phyloP scores from a whole-genome alignment of 2,888 invertebrate species.

The Patella pellucida region DNA sequence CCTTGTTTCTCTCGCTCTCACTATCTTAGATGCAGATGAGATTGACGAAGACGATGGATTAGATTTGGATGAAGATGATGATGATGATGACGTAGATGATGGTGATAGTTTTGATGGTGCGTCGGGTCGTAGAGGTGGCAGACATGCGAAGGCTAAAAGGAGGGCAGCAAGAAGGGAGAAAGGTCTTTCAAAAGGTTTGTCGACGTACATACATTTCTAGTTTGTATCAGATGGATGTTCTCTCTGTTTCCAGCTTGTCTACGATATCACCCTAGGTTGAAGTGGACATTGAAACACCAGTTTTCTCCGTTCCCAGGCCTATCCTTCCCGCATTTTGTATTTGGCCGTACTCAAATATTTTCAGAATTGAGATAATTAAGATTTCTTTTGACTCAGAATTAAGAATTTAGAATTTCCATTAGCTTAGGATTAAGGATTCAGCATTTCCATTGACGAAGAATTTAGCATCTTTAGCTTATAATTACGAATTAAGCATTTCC shows the following conservation, averaged over 20 bases:
- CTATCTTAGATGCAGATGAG: conserved; percentile 19
- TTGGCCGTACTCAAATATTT: no score
- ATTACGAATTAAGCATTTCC: no score
- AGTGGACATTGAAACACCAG: not conserved
- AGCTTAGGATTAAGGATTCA: no score
- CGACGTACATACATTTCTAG: not conserved
- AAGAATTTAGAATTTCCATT: no score
- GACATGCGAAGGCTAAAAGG: not conserved
- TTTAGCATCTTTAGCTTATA: no score
- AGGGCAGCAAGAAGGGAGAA: conserved; percentile 26
- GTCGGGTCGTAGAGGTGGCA: conserved; percentile 8
- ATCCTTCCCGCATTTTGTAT: not conserved
- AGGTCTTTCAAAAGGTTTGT: conserved; percentile 25
- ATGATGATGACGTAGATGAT: conserved; percentile 24
- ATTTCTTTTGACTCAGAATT: no score
- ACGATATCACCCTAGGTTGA: no score
- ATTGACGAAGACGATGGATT: conserved; percentile 21
- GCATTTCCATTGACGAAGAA: no score
- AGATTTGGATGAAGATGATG: conserved; percentile 27
- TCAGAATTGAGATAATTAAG: no score
- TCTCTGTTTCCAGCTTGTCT: not conserved
- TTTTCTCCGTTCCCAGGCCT: not conserved
- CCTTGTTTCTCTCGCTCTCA: no score
- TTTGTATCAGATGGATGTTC: not conserved
- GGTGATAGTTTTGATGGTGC: conserved; percentile 9